Base-by-base conservation (phyloP, 1,140 invertebrate genomes). In the Archegozetes longisetosus region DNA sequence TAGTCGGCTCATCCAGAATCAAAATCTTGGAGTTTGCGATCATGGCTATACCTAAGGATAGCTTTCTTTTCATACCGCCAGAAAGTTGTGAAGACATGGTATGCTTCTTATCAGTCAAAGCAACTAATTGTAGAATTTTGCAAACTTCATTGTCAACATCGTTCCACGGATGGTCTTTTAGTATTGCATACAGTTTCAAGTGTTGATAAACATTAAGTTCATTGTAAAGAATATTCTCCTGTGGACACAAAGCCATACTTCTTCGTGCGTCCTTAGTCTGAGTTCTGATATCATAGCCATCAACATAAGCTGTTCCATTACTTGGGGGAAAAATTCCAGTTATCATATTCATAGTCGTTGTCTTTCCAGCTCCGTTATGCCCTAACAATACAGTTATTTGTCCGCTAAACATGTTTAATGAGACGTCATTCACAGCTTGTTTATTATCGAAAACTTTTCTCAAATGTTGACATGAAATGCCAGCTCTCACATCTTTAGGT, bases 371-470 rank as follows among this genome's bases (percentile, higher is more conserved):
- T 0, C 88, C 88, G 70, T 92, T 92, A 68, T 90, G 88, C 0
- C 88, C 89, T 48, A 94, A 73, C 51, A 94, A 77, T 3, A 83
- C 83, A 3, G 88, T 91, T 61, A 94, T 86, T 71, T 88, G 84
- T 9, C 80, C 81, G 70, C 85, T 81, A 68, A 85, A 87, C 52
- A 88, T 83, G 60, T 82, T 81, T 13, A 87, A 70, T 47, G 74
- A 78, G 32, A 83, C 69, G 40, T 80, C 76, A 57, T 82, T 79
- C 1, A 92, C 80, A 1, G 83, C 89, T 47, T 73, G 69, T 68
- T 80, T 82, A n/a, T n/a, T n/a, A n/a, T n/a, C n/a, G 26, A 59
- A 61, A n/a, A 29, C 46, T 59, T 65, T 73, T 0, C 67, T 64
- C 17, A 78, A 71, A 25, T 77, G 74, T 20, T 75, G 26, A 32